Evolutionary conservation across 2,888 invertebrate species (phyloP), one percentile per base, ranked within the genome.

Genomic region (Cheilosia grossa): DNA sequence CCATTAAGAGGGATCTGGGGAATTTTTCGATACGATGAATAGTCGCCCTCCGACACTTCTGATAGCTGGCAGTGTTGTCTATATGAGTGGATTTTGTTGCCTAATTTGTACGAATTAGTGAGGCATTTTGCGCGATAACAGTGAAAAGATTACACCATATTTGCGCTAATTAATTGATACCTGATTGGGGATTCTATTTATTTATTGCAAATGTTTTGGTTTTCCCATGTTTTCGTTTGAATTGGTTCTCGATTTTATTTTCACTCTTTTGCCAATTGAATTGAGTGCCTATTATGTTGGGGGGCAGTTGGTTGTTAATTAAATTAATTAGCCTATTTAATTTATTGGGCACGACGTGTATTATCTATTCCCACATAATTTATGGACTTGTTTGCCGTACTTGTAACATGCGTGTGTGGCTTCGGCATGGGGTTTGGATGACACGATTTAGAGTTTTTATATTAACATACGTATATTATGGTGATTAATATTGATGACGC

Each of bases 131-230:
- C 40, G 58, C 37, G 75, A 81, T 82, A 82, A 70, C 63, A 69
- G 58, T 19, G 24, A 63, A 80, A 63, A 74, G 67, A 67, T 54
- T 73, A 67, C 66, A 67, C 63, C 51, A 44, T 74, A 74, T 79
- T 74, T 64, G 56, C 51, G 53, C 63, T 79, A 79, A 83, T 79
- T 83, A 83, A 83, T 83, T 83, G 79, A 79, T 79, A 27, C 69
- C 53, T 69, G 82, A 82, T 79, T 69, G 64, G 78, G 78, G 69
- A 79, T 56, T 40, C 3, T 69, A 42, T 56, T 58, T 59, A 47
- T 64, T 79, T 30, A 30, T 33, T 64, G 37, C 51, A 37, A 10
- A 33, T 67, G 40, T 40, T 19, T 47, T 44, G 42, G 30, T 75
- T 66, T 37, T 51, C 58, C n/a, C 19, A 37, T 54, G 64, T 54